These are phyloP conservation scores for Meles meles DNA, from an alignment of 2,113 vertebrate genomes.

Conservation along the genomic window DNA sequence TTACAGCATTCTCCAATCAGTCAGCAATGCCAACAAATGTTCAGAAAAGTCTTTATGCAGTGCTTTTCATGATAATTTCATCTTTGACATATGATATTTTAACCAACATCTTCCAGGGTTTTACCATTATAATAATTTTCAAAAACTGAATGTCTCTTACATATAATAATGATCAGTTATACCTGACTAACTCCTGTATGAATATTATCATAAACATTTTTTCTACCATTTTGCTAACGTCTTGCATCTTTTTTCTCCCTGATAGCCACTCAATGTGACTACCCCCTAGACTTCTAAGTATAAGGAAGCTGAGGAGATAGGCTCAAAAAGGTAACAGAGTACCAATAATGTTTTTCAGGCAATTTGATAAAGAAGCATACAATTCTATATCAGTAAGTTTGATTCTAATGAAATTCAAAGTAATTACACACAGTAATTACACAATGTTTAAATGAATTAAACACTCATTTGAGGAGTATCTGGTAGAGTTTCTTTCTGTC, in stretches of 20 bases:
- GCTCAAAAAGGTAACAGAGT: neutral
- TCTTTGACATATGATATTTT: neutral
- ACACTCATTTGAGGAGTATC: neutral
- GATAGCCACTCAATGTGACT: neutral
- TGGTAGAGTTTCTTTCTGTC: neutral
- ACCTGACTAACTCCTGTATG: neutral
- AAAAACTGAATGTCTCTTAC: neutral
- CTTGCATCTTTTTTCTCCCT: neutral
- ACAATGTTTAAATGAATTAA: no score
- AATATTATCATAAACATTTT: neutral
- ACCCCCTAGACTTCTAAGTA: neutral
- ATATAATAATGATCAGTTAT: neutral
- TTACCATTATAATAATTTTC: neutral
- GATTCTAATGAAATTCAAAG: neutral
- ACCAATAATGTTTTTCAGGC: neutral
- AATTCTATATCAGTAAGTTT: constrained; percentile 23
- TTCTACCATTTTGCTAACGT: neutral
- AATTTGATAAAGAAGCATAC: constrained; percentile 31
- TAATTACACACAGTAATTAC: neutral
- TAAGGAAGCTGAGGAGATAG: neutral
- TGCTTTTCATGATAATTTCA: neutral
- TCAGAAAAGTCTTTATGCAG: neutral
- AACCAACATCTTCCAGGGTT: neutral
- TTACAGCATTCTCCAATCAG: neutral
- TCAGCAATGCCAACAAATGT: neutral